phyloP scores from a whole-genome alignment of 2,113 vertebrate species.

The Sapayoa aenigma region DNA sequence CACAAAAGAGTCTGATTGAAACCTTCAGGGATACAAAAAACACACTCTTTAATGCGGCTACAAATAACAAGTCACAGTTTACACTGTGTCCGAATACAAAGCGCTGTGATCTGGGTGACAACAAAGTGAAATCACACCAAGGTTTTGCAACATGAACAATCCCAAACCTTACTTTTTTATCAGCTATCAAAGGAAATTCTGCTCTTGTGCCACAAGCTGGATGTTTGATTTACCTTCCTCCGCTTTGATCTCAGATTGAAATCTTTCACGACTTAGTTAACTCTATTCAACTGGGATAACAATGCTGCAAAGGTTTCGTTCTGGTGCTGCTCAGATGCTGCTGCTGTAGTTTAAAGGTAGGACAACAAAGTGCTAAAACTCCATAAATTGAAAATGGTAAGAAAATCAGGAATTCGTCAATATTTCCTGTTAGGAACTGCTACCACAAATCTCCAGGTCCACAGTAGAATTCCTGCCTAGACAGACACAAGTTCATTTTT shows the following conservation, averaged over 20 bases:
- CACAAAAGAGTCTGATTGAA: neutral
- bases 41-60: neutral
- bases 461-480: neutral
- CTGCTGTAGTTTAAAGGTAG: neutral
- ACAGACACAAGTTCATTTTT: fast-evolving
- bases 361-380: neutral
- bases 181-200: neutral
- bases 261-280: neutral
- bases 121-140: neutral
- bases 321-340: neutral
- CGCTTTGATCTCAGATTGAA: neutral
- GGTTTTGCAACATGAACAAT: neutral
- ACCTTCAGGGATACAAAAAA: neutral
- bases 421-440: neutral
- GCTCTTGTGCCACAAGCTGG: neutral
- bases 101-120: neutral
- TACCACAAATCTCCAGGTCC: neutral
- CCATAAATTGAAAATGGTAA: neutral
- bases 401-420: neutral
- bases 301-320: neutral
- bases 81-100: neutral
- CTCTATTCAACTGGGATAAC: neutral
- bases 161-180: neutral
- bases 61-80: neutral
- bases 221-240: neutral